Percentiles rank a stretch among this genome's conserved stretches.
Conservation (phyloP, 2,888 invertebrate species). For the Micoletzkya japonica region DNA sequence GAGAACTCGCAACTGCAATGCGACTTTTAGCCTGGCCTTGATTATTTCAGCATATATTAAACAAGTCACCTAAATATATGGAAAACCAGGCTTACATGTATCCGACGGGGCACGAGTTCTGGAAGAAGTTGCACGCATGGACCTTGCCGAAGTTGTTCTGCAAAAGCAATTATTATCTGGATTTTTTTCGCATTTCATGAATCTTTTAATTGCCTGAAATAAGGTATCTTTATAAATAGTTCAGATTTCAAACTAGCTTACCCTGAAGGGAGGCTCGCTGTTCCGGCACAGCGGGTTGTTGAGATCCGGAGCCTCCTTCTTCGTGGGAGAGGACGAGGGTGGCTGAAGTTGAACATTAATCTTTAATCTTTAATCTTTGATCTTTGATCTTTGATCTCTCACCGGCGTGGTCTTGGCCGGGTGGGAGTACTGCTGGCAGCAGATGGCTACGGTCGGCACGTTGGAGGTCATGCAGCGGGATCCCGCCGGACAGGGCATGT, state of each 20-base stretch:
- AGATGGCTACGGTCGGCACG: constrained; percentile 46
- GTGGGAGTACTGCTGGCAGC: constrained; percentile 44
- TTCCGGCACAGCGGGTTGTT: constrained; percentile 27
- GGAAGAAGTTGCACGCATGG: constrained; percentile 56
- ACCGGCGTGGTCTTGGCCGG: background rate
- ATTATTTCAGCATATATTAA: background rate
- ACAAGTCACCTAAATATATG: background rate
- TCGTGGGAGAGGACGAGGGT: constrained; percentile 3
- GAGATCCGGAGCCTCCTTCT: constrained; percentile 14
- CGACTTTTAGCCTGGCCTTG: no score
- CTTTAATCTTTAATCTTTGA: background rate
- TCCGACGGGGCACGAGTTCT: constrained; percentile 60
- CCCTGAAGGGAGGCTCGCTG: constrained; percentile 25
- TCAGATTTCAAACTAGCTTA: background rate
- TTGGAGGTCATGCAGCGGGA: constrained; percentile 48
- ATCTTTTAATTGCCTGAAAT: background rate
- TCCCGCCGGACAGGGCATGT: constrained; percentile 46
- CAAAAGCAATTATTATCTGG: background rate
- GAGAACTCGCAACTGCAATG: constrained; percentile 48
- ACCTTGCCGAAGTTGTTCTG: constrained; percentile 35
- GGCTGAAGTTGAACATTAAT: constrained; percentile 5
- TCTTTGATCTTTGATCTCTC: background rate
- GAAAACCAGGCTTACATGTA: constrained; percentile 43
- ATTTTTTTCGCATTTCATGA: background rate
- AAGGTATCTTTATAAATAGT: background rate